Base-by-base conservation (phyloP, 2,888 invertebrate genomes). In the Eristalis tenax region DNA sequence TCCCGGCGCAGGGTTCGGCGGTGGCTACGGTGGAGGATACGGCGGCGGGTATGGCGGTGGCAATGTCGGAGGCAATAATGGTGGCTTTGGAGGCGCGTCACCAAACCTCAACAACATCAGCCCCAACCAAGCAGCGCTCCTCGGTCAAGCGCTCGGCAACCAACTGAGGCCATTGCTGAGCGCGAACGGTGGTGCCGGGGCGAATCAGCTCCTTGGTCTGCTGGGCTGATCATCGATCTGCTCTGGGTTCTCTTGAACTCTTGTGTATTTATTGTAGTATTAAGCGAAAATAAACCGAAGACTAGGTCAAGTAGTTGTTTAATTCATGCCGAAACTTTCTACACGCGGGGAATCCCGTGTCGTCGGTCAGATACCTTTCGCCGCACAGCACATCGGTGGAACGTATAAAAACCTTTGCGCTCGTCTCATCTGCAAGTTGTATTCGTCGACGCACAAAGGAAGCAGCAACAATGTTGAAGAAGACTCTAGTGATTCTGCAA, bases 121-220 rank as follows among this genome's bases (percentile, higher is more conserved):
- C n/a, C 78, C 86, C 28, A 78, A 61, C 3, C 91, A 91, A 10
- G 89, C 89, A 5, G 85, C 83, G 2, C 91, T 89, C 4, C 11
- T 81, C 40, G 76, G 71, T 10, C 63, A 85, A 65, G 88, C 78
- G 18, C 50, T 82, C 32, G 88, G 85, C 15, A 74, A 43, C 0
- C 35, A 63, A 10, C 38, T 85, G 13, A 43, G 77, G 8, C 77
- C 77, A 11, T 59, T 83, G 3, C 50, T 84, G 23, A 70, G 43
- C 11, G 70, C 63, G 13, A 59, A 68, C 13, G 59, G 59, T 13
- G 59, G 59, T 4, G 59, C 59, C 5, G 50, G 18, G n/a, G 59
- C 26, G 26, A 18, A 1, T 8, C n/a, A 50, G 6, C 84, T 81
- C 59, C 66, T 79, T 6, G 88, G 32, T 4, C 88, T 77, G 6